Percentiles rank a stretch among this genome's conserved stretches.
These are phyloP conservation scores for Pagetopsis macropterus DNA, from an alignment of 2,797 vertebrate genomes.

Conservation along the genomic window DNA sequence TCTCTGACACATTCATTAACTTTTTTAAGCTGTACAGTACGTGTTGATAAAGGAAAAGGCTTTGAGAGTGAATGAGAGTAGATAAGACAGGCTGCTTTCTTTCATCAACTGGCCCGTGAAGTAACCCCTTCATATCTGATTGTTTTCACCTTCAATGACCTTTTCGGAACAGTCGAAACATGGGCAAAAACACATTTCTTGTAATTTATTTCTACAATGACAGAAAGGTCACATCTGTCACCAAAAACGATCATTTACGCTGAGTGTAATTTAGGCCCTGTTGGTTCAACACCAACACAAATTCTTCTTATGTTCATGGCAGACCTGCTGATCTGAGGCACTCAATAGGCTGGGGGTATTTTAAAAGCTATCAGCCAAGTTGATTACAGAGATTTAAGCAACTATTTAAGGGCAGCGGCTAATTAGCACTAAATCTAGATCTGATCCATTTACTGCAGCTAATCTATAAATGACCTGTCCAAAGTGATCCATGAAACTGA, in stretches of 20 bases:
- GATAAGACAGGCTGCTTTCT: conserved; percentile 39
- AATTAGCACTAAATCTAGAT: conserved; percentile 71
- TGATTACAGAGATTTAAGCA: conserved; percentile 63
- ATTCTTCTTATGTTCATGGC: conserved; percentile 29
- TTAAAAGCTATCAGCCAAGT: conserved; percentile 53
- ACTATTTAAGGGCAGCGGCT: conserved; percentile 62
- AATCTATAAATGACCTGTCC: conserved; percentile 71
- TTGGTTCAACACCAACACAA: conserved; percentile 33
- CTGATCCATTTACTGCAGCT: conserved; percentile 65
- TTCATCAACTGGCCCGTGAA: conserved; percentile 37
- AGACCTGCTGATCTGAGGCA: conserved; percentile 41
- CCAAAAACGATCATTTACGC: conserved; percentile 51
- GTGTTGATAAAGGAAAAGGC: conserved; percentile 43
- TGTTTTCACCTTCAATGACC: conserved; percentile 64
- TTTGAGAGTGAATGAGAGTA: conserved; percentile 30
- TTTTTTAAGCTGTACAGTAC: conserved; percentile 8
- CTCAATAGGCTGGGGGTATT: conserved; percentile 43
- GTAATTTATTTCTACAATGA: conserved; percentile 57
- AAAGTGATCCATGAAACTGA: conserved; percentile 56
- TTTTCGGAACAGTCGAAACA: conserved; percentile 58
- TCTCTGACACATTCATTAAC: conserved; percentile 35
- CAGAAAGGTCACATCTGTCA: conserved; percentile 69
- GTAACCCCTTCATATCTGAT: conserved; percentile 51
- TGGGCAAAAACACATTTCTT: conserved; percentile 49
- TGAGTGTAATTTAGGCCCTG: conserved; percentile 57